Conservation (phyloP, 2,888 invertebrate genomes). For the Lepas anatifera region DNA sequence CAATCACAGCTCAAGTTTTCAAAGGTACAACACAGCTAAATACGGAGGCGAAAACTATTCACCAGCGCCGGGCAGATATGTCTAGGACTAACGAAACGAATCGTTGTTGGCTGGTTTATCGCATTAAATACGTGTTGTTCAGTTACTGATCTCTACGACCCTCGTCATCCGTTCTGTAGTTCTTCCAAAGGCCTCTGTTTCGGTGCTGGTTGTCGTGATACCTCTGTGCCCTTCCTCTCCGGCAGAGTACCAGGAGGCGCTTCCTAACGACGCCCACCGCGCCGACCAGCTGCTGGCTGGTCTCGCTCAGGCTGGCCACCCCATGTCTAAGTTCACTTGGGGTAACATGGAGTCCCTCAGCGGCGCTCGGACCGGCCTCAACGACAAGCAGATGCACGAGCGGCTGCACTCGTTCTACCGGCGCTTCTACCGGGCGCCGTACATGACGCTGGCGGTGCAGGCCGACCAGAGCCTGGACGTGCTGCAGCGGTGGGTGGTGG, state of each 20-base stretch:
- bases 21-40: too few species aligned
- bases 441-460: slow-evolving; percentile 77
- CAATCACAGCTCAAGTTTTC: too few species aligned
- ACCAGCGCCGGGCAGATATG: too few species aligned
- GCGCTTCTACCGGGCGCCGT: slow-evolving; percentile 69
- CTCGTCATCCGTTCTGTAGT: too few species aligned
- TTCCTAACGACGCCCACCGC: slow-evolving; percentile 58
- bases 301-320: slow-evolving; percentile 54
- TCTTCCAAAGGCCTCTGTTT: too few species aligned
- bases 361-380: slow-evolving; percentile 28
- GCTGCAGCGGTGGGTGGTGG: slow-evolving; percentile 20
- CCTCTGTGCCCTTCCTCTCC: not conserved
- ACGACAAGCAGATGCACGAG: slow-evolving; percentile 20
- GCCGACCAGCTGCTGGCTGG: slow-evolving; percentile 61
- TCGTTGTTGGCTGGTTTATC: too few species aligned
- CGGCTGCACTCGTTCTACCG: slow-evolving; percentile 43
- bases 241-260: slow-evolving; percentile 69
- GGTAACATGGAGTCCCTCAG: slow-evolving; percentile 64
- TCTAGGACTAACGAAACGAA: too few species aligned
- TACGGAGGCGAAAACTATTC: too few species aligned
- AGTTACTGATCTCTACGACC: too few species aligned
- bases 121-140: too few species aligned
- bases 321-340: slow-evolving; percentile 61
- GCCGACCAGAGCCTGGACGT: slow-evolving; percentile 30
- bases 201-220: too few species aligned